Conservation (phyloP, 2,113 vertebrate genomes). For the Caloenas nicobarica region DNA sequence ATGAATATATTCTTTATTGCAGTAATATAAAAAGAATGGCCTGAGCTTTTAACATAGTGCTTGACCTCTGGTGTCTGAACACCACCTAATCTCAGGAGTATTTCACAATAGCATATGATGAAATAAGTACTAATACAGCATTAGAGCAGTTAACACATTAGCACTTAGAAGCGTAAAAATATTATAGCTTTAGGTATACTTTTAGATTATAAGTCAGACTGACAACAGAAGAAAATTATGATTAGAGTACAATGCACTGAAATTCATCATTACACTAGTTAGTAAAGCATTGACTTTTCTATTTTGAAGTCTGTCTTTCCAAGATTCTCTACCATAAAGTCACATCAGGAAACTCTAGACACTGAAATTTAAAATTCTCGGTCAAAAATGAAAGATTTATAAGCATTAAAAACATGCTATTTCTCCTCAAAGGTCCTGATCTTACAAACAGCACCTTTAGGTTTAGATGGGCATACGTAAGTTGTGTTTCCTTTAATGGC, state of each 20-base stretch:
- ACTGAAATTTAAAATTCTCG: constrained; percentile 1
- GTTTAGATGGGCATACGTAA: not conserved
- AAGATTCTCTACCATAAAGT: not conserved
- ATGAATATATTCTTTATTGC: constrained; percentile 75
- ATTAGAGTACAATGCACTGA: not conserved
- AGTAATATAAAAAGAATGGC: constrained; percentile 72
- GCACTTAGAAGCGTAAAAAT: constrained; percentile 41
- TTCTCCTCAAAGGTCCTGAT: not conserved
- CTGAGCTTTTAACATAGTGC: constrained; percentile 67
- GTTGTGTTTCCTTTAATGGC: not conserved
- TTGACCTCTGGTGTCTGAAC: constrained; percentile 69
- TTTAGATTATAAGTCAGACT: constrained; percentile 20
- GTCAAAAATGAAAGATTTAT: constrained; percentile 14
- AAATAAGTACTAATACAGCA: constrained; percentile 46
- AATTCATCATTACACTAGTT: not conserved
- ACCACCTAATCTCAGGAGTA: constrained; percentile 55
- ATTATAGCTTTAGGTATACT: constrained; percentile 11
- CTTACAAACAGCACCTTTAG: not conserved
- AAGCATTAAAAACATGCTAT: not conserved
- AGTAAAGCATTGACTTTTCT: not conserved
- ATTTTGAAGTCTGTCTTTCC: not conserved
- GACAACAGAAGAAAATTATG: not conserved
- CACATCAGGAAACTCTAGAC: not conserved
- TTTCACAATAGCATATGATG: constrained; percentile 42
- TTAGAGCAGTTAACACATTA: constrained; percentile 55